Evolutionary conservation across 2,888 invertebrate genomes (phyloP), one percentile per base, ranked within the genome.

Genomic region (Branchipolynoe longqiensis): DNA sequence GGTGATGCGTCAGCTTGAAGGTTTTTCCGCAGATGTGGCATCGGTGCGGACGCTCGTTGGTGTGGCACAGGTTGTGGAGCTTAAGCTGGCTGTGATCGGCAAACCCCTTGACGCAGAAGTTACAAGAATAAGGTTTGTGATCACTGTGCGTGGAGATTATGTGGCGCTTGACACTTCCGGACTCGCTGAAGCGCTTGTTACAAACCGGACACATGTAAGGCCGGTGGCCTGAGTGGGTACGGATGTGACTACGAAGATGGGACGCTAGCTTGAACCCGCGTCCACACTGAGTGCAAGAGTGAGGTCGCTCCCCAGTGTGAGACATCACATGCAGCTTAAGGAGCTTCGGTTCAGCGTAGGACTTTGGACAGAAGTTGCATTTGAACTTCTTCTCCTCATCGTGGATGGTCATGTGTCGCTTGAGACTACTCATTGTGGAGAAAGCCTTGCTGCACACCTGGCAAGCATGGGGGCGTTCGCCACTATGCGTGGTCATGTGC

Each of bases 1-100:
- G 62, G 25, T 62, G 62, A 31, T 62, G 62, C 14, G 62, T 25
- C 31, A 62, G 31, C 14, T 62, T 62, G 62, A 62, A 62, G 1
- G 62, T 62, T 62, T 62, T 62, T 12, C 25, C 62, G 31, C 62
- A 62, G 31, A 62, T 62, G 31, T 62, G 62, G 62, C 62, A 62
- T 31, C 31, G 25, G 62, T 62, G 62, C 0, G 62, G 62, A 31
- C 62, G 25, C 12, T 62, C 62, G 31, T 62, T 62, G 28, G 28
- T 62, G 31, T 62, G 62, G 31, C 62, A 31, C 62, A 62, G 14
- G 62, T 28, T 62, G 31, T 62, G 62, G 14, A 62, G 62, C 14
- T 62, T 62, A 14, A 62, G 31, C 31, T 62, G 62, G 14, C 62
- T 62, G 12, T 62, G 62, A 31, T 62, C 62, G 31, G 62, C 62